Conservation (phyloP, 1,140 invertebrate genomes). For the Ceratosolen fusciceps region DNA sequence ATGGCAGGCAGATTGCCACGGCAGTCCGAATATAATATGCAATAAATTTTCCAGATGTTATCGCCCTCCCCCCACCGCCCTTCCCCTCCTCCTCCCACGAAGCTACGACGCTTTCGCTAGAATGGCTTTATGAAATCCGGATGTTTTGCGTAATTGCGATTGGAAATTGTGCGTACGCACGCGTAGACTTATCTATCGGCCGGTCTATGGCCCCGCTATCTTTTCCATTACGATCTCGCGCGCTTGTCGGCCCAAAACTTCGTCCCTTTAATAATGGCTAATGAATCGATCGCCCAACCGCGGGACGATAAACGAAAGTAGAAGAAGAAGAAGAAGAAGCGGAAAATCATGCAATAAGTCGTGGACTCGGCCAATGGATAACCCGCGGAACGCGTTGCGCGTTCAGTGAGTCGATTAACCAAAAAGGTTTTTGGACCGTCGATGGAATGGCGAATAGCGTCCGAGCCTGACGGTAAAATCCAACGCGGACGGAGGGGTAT, state of each 20-base stretch:
- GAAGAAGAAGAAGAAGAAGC: no score
- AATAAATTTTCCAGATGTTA: constrained; percentile 43
- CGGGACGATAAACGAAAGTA: no score
- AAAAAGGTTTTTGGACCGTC: no score
- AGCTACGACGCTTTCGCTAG: not conserved
- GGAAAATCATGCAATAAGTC: no score
- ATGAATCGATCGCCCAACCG: constrained; percentile 16
- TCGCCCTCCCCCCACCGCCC: constrained; percentile 30
- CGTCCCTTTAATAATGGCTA: no score
- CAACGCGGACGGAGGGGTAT: no score
- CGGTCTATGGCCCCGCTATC: not conserved
- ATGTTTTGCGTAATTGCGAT: constrained; percentile 35
- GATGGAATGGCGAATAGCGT: no score
- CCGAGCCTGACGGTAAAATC: no score
- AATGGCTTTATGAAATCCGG: constrained; percentile 37
- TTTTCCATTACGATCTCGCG: not conserved
- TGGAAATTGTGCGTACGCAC: not conserved
- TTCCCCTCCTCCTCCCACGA: constrained; percentile 26
- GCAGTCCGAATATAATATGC: constrained; percentile 32
- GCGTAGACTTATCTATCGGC: not conserved
- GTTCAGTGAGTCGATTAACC: no score
- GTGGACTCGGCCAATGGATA: no score
- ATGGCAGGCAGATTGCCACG: constrained; percentile 37
- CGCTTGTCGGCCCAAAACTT: not conserved
- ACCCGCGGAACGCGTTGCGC: no score